Percentiles rank a stretch among this genome's conserved stretches.
These are phyloP conservation scores for Philotrypesis tridentata DNA, from an alignment of 1,140 invertebrate species.

Conservation along the genomic window DNA sequence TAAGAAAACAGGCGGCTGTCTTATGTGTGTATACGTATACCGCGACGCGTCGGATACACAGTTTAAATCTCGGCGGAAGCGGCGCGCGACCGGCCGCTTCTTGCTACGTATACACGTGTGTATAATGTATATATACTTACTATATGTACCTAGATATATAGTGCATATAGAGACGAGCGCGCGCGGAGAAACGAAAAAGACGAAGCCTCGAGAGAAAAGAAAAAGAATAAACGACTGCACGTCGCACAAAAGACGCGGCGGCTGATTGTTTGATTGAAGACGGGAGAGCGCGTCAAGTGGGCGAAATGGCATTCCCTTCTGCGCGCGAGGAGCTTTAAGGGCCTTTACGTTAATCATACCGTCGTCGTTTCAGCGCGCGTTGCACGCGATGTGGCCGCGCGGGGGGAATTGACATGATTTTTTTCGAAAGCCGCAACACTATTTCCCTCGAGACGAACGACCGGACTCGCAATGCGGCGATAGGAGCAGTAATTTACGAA, in stretches of 20 bases:
- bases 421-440: too few relatives aligned
- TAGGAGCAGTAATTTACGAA: too few relatives aligned
- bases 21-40: not conserved
- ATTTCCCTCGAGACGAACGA: too few relatives aligned
- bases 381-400: not conserved
- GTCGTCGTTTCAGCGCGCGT: not conserved
- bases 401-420: too few relatives aligned
- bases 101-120: too few relatives aligned
- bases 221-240: not conserved
- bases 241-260: not conserved
- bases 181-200: not conserved
- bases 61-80: not conserved
- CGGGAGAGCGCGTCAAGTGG: not conserved
- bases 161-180: too few relatives aligned
- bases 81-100: not conserved
- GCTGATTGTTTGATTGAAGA: conserved; percentile 11
- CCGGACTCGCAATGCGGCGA: too few relatives aligned
- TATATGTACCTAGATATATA: too few relatives aligned
- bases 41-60: not conserved
- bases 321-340: not conserved
- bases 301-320: not conserved
- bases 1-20: too few relatives aligned
- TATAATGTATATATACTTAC: too few relatives aligned
- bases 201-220: not conserved
- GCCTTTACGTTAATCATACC: not conserved